Evolutionary conservation across 2,888 invertebrate species (phyloP).

Genomic region (Dryobotodes eremita): DNA sequence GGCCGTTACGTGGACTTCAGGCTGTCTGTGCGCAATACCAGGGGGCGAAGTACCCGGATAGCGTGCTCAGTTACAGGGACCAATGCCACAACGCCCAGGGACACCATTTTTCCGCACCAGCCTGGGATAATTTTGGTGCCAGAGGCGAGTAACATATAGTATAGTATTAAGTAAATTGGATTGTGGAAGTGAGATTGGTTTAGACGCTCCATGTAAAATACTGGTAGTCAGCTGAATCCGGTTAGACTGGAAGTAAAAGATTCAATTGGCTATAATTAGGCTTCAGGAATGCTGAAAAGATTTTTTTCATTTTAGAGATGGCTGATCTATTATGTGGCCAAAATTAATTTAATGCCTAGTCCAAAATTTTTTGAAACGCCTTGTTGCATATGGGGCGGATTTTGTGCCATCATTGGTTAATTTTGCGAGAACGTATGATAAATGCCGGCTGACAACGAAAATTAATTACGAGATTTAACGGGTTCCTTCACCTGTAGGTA

Average conservation of each 20-base stretch:
- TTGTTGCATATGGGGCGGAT: no score
- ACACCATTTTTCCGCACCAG: conserved; percentile 95
- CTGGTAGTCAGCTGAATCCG: no score
- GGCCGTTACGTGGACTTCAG: conserved; percentile 96
- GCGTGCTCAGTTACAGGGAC: conserved; percentile 96
- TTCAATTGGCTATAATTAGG: background rate
- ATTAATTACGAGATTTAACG: conserved; percentile 12
- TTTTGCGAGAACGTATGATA: background rate
- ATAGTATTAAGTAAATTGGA: background rate
- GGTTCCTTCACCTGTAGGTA: background rate
- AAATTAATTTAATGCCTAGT: background rate
- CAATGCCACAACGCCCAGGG: conserved; percentile 95
- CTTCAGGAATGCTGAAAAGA: background rate
- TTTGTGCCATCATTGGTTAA: background rate
- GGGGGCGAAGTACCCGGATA: conserved; percentile 94
- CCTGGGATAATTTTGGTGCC: conserved; percentile 94
- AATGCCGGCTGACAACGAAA: background rate
- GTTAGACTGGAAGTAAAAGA: background rate
- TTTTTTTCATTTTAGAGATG: background rate
- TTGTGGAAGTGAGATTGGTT: background rate
- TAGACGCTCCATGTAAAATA: background rate
- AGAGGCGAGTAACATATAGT: conserved; percentile 90
- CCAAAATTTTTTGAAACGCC: background rate
- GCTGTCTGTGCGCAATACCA: conserved; percentile 93
- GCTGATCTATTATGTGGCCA: background rate